A percentile compares a stretch with the other conserved stretches of the same genome.
These are phyloP conservation scores for Anorthoa munda DNA, from an alignment of 2,888 invertebrate genomes.

Conservation along the genomic window DNA sequence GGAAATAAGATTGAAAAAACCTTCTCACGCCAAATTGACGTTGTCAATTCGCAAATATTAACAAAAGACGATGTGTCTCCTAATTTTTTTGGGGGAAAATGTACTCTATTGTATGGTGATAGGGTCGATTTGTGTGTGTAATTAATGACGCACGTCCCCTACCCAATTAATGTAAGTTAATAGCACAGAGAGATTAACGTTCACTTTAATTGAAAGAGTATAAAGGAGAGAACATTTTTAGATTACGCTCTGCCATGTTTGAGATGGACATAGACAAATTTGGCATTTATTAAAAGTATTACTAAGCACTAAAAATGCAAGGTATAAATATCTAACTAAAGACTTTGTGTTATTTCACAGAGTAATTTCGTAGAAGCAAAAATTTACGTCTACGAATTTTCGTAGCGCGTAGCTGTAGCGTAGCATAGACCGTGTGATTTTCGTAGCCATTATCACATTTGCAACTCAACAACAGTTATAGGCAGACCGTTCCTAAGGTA, in stretches of 20 bases:
- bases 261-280: neutral
- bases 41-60: constrained; percentile 85
- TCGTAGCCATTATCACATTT: constrained; percentile 12
- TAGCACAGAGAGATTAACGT: constrained; percentile 88
- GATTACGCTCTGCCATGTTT: constrained; percentile 46
- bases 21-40: constrained; percentile 65
- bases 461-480: neutral
- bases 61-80: constrained; percentile 77
- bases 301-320: neutral
- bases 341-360: neutral
- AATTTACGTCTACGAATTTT: neutral
- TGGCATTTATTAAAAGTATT: neutral
- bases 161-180: constrained; percentile 90
- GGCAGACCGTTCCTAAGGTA: too few relatives aligned
- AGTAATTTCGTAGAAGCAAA: neutral
- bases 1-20: constrained; percentile 69
- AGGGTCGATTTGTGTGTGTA: constrained; percentile 63
- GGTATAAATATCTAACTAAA: too few relatives aligned
- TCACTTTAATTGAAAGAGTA: constrained; percentile 88
- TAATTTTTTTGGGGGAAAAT: constrained; percentile 66
- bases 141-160: constrained; percentile 75
- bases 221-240: constrained; percentile 67
- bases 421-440: neutral
- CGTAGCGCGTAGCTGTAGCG: constrained; percentile 30
- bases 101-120: constrained; percentile 68